Conservation (phyloP, 1,140 invertebrate genomes). For the Zophobas morio region DNA sequence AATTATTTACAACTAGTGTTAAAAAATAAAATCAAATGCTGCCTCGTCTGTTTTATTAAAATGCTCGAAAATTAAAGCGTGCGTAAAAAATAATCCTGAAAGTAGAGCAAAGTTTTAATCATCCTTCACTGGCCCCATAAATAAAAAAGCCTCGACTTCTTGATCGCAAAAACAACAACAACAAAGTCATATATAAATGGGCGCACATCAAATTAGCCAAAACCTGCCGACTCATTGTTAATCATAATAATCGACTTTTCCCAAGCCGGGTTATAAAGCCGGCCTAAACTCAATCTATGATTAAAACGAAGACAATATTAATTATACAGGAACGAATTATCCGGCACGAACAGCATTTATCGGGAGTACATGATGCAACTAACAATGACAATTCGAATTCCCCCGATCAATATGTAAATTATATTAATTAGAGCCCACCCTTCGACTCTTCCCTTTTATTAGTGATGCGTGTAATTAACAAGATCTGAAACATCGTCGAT, state of each 20-base stretch:
- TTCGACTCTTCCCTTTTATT: constrained; percentile 29
- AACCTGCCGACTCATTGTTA: no score
- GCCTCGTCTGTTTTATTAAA: no score
- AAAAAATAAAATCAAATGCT: no score
- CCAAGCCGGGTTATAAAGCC: not conserved
- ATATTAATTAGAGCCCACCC: constrained; percentile 26
- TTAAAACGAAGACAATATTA: constrained; percentile 19
- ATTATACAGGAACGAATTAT: constrained; percentile 1
- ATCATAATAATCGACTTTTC: not conserved
- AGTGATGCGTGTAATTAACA: not conserved
- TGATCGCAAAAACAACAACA: no score
- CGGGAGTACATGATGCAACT: constrained; percentile 6
- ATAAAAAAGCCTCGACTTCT: no score
- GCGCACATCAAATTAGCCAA: no score
- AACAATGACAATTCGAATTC: constrained; percentile 13
- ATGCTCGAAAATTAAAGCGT: no score
- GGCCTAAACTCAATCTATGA: constrained; percentile 5
- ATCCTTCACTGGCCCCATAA: no score
- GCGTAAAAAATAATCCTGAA: no score
- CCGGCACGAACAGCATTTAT: not conserved
- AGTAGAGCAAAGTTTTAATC: no score
- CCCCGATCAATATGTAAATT: constrained; percentile 23
- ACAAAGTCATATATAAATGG: no score
- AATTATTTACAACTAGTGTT: no score
- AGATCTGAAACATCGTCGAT: not conserved